phyloP scores from a whole-genome alignment of 2,888 invertebrate species.

The Eupithecia tripunctaria region DNA sequence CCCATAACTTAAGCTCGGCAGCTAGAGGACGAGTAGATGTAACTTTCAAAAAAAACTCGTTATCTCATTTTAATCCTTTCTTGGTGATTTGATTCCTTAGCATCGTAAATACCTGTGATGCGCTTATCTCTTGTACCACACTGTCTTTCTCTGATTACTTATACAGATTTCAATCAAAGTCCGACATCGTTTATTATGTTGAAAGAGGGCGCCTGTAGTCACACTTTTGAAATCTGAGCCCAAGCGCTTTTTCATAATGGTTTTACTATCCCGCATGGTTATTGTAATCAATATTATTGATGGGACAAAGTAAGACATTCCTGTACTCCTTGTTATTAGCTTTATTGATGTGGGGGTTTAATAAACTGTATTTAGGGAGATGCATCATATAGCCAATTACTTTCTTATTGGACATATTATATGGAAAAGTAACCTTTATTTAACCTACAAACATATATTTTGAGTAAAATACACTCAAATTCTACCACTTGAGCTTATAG shows the following conservation, averaged over 20 bases:
- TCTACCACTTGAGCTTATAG: no score
- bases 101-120: no score
- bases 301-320: slow-evolving; percentile 5
- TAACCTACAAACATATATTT: no score
- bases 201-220: slow-evolving; percentile 44
- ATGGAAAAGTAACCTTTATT: no score
- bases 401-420: no score
- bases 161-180: slow-evolving; percentile 66
- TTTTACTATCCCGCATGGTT: slow-evolving; percentile 34
- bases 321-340: background rate
- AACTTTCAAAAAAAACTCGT: no score
- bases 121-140: slow-evolving; percentile 31
- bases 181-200: slow-evolving; percentile 52
- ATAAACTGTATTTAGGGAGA: background rate
- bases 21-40: no score
- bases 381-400: no score
- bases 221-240: slow-evolving; percentile 33
- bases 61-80: background rate
- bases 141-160: slow-evolving; percentile 58
- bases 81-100: no score
- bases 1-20: no score
- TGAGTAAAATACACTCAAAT: no score
- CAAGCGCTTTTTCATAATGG: slow-evolving; percentile 37
- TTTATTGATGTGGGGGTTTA: background rate
- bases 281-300: slow-evolving; percentile 21